Conservation (phyloP, 2,797 vertebrate species). For the Podargus strigoides region DNA sequence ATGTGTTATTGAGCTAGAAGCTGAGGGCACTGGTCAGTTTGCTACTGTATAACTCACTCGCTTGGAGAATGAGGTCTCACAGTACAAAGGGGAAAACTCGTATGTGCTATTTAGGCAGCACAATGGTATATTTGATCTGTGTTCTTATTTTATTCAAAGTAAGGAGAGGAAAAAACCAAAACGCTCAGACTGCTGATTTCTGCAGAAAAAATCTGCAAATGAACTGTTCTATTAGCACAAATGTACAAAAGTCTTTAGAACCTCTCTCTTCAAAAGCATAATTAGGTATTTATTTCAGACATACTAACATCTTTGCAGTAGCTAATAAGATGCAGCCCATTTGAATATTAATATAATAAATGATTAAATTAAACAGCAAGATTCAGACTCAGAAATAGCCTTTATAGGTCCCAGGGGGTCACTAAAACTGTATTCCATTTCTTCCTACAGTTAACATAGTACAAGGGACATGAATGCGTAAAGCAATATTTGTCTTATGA, state of each 20-base stretch:
- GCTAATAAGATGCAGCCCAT: constrained; percentile 85
- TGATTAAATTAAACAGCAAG: constrained; percentile 87
- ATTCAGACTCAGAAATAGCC: constrained; percentile 87
- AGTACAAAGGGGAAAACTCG: neutral
- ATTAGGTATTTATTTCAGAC: constrained; percentile 85
- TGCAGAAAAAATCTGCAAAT: constrained; percentile 77
- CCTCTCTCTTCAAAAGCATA: constrained; percentile 81
- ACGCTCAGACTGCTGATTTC: constrained; percentile 75
- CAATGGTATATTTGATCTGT: constrained; percentile 60
- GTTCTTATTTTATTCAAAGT: constrained; percentile 70
- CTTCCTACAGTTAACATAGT: constrained; percentile 80
- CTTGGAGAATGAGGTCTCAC: neutral
- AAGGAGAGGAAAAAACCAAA: constrained; percentile 30
- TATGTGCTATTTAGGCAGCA: constrained; percentile 38
- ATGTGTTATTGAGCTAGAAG: constrained; percentile 63
- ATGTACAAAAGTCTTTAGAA: constrained; percentile 80
- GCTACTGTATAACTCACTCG: constrained; percentile 37
- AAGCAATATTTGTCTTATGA: constrained; percentile 82
- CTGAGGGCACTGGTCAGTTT: constrained; percentile 63
- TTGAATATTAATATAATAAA: constrained; percentile 89
- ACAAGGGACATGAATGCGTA: constrained; percentile 76
- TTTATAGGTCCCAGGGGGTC: constrained; percentile 83
- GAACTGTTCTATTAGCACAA: constrained; percentile 80
- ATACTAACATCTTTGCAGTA: constrained; percentile 82
- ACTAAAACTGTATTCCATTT: constrained; percentile 80